Evolutionary conservation across 2,797 vertebrate species (phyloP).

Genomic region (Coreius guichenoti): DNA sequence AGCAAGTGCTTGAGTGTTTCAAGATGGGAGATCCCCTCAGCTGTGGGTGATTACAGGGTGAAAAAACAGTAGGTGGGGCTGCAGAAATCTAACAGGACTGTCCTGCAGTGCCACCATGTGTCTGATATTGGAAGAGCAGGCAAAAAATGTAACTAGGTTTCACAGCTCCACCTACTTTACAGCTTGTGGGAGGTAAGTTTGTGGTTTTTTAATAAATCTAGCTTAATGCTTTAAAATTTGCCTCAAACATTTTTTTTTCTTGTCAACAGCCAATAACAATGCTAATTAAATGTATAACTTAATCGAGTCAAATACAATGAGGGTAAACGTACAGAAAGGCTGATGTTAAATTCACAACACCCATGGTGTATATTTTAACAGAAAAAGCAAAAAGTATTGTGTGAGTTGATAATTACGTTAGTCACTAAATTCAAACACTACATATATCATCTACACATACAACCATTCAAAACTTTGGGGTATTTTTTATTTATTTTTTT

Average conservation of each 20-base stretch:
- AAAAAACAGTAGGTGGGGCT: constrained; percentile 37
- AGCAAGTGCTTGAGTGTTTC: constrained; percentile 1
- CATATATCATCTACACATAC: neutral
- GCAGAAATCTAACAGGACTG: constrained; percentile 4
- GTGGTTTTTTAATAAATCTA: neutral
- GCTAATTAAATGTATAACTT: neutral
- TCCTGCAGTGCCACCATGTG: constrained; percentile 33
- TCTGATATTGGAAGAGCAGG: neutral
- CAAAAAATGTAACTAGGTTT: neutral
- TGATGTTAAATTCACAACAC: neutral
- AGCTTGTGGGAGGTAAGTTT: neutral
- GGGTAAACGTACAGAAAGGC: neutral
- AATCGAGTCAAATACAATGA: neutral
- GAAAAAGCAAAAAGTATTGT: neutral
- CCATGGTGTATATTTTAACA: neutral
- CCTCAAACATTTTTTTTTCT: neutral
- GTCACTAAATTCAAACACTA: neutral
- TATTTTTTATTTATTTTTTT: no score
- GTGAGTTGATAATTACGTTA: neutral
- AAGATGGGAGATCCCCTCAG: constrained; percentile 23
- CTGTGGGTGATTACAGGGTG: constrained; percentile 36
- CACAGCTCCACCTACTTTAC: neutral
- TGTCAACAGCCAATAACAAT: neutral
- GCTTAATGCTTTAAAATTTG: neutral
- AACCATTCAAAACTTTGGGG: neutral